Evolutionary conservation across 2,888 invertebrate genomes (phyloP), one percentile per base, ranked within the genome.

Genomic region (Bombylius discolor): DNA sequence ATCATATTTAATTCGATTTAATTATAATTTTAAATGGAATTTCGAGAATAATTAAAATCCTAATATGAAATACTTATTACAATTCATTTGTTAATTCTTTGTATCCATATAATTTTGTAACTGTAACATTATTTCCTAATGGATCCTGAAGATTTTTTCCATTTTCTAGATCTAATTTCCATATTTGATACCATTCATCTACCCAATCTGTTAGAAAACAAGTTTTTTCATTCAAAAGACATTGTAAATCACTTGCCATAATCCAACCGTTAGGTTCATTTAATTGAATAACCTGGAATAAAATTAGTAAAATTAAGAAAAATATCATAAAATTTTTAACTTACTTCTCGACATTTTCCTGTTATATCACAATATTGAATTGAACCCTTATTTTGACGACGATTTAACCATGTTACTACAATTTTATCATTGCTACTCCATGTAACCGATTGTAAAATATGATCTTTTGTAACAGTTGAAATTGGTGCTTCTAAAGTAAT

Each of bases 371-470:
- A 73, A 49, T 61, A 61, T 55, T 71, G 70, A 3, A 72, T 59
- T 1, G 66, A 63, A 31, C 65, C 59, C 5, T 80, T 65, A 67
- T 84, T 95, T 72, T 97, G 96, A 33, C 88, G 79, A 53, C 96
- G 79, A 70, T 94, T 94, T 55, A 90, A 76, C 86, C 93, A 93
- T 6, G 87, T 79, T 1, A 87, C 84, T 2, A 83, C 73, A 0
- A 94, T 68, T 36, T 82, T 79, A 0, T 79, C 72, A 53, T 81
- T 77, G 33, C 81, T 81, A 14, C 83, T 79, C 94, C 94, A 95
- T 39, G 77, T 77, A 0, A 93, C 85, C 58, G 79, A 78, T 55
- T 80, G 83, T 13, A 89, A 68, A 52, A 89, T 79, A 63, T 84
- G 80, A 65, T 88, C 87, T 0, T 76, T 53, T 8, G 80, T 76